Evolutionary conservation across 2,797 vertebrate genomes (phyloP), one percentile per base, ranked within the genome.

Genomic region (Takifugu rubripes): DNA sequence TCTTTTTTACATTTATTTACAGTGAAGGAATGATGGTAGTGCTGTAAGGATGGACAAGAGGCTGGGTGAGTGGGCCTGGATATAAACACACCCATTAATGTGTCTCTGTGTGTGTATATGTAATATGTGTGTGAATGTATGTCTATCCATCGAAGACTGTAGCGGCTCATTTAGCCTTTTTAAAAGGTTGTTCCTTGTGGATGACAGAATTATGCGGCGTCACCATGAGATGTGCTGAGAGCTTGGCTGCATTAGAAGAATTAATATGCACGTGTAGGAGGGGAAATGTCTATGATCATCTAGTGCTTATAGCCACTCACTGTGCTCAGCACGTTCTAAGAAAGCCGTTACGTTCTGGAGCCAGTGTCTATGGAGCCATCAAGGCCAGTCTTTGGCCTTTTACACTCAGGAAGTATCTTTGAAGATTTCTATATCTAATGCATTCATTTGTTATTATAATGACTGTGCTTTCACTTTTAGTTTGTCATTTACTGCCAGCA

Each of bases 191-290:
- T 74, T 57, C 59, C 64, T 61, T 40, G 52, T 71, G 79, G 81
- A 87, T 84, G 82, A 86, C 82, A 86, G 87, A 86, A 88, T 88
- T 89, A 86, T 78, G 78, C 66, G 57, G 73, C 79, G 83, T 84
- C 78, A 81, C 78, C 59, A 51, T 75, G 83, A 79, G 84, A 86
- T 80, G 68, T 77, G 74, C 79, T 56, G 68, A 83, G 82, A 83
- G 81, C 72, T 63, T 64, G 56, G 77, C 78, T 70, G 68, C 84
- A 79, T 79, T 80, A 76, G 65, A 72, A 66, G 59, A 85, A 87
- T 87, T 85, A 83, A 87, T 84, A 87, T 87, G 84, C 83, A 69
- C 54, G 70, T 17, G 70, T 79, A 74, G 79, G 80, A 82, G 70
- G 72, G 42, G 72, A 72, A 70, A 48, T 54, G 56, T 80, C 75